Evolutionary conservation across 2,113 vertebrate species (phyloP), one percentile per base, ranked within the genome.

Genomic region (Rousettus leschenaultii): DNA sequence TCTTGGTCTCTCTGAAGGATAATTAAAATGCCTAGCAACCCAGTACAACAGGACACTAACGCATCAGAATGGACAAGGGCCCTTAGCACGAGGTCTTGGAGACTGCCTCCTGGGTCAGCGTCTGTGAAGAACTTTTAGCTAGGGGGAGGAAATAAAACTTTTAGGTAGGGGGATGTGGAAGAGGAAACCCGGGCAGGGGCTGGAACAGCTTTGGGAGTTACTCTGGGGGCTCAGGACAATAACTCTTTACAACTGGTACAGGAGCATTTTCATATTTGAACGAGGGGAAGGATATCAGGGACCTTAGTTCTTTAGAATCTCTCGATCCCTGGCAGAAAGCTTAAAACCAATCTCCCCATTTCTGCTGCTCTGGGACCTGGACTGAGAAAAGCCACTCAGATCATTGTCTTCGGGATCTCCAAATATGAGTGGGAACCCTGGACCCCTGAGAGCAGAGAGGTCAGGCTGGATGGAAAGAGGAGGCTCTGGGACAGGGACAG

Each of bases 1-100:
- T 95, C n/a, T 59, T 88, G 21, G 74, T 83, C 55, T 74, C 95
- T 83, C 75, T 65, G 71, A 87, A 24, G n/a, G 73, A 74, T 93
- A 55, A 97, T 68, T 35, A 83, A 79, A 75, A 61, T 65, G 8
- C 86, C 71, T 86, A 57, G 75, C 87, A 85, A 45, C 71, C 26
- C 51, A 40, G 59, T 26, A 33, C 40, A 45, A 38, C 11, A 61
- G 75, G 66, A 68, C 80, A 28, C n/a, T 53, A 94, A 79, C 45
- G 68, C 45, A 30, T 78, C 85, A n/a, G 77, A 68, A 84, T 14
- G 21, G 21, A 93, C 71, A 22, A 55, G 63, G 51, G 15, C 16
- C 38, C 30, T 92, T 40, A 73, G 82, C 89, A 45, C 4, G 33
- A 33, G 68, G n/a, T 75, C 30, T 45, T 38, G 45, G 66, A 59